Evolutionary conservation across 2,888 invertebrate species (phyloP), one percentile per base, ranked within the genome.

Genomic region (Thera britannica): DNA sequence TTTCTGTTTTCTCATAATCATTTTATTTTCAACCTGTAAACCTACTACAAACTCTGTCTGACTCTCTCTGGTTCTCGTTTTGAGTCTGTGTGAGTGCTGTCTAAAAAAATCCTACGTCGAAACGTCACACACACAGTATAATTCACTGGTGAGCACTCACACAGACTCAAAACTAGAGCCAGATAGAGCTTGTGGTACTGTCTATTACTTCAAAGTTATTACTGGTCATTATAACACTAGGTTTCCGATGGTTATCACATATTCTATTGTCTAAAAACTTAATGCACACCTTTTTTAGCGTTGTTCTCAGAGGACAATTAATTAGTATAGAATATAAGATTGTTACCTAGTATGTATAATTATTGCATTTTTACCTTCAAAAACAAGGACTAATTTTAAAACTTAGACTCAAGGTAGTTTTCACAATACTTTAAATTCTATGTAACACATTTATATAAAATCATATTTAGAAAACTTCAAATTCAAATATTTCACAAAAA

Each of bases 221-320:
- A 68, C 49, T 56, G 65, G 44, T 56, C 55, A 61, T 67, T 58
- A 65, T 56, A 48, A 11, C 44, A 62, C 52, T 64, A 58, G 48
- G 62, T 41, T 55, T 58, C 44, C 44, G 62, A 72, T 64, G 64
- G 62, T 69, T 58, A 68, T 66, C 65, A 41, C 12, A 58, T 49
- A 67, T 67, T 55, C 62, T 59, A 62, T 63, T 67, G 64, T 62
- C 41, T 64, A 64, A 62, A 64, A 57, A 60, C 58, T 36, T 44
- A 57, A 56, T 52, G n/a, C n/a, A 58, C 36, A 46, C 23, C 56
- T 52, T 57, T 44, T 56, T 51, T 54, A 34, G 34, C 34, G n/a
- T 55, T 55, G 11, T 65, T 65, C 65, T 65, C 65, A 65, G 51
- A 57, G 34, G 11, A 35, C 56, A 41, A 51, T 57, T 65, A 56